Evolutionary conservation across 2,113 vertebrate species (phyloP).

Genomic region (Pandion haliaetus): DNA sequence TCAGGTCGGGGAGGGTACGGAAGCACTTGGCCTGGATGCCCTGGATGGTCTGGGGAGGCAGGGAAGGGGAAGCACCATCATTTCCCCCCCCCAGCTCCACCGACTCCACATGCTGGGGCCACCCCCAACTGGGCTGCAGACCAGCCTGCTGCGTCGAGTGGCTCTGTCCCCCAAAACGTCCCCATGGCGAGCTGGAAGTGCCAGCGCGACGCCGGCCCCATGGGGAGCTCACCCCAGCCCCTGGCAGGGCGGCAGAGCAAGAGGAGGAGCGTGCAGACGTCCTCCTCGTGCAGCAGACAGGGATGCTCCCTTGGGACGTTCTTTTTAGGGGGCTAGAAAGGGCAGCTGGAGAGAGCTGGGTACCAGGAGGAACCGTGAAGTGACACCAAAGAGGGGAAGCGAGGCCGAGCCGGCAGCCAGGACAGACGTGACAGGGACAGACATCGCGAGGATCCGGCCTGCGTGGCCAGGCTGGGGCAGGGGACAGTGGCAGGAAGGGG

Average conservation of each 20-base stretch:
- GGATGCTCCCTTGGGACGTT: not conserved
- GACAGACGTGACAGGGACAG: not conserved
- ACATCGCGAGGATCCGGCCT: rapidly evolving
- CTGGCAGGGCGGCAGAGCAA: not conserved
- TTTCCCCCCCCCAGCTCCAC: too few relatives aligned
- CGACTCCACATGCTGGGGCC: rapidly evolving
- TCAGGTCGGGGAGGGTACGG: constrained; percentile 80
- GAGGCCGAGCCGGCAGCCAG: rapidly evolving
- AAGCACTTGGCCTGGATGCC: constrained; percentile 87
- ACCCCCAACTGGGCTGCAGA: rapidly evolving
- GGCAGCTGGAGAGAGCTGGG: not conserved
- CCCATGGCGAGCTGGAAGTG: not conserved
- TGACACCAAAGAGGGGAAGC: not conserved
- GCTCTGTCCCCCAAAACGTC: not conserved
- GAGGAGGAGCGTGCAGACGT: not conserved
- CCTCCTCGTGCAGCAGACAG: not conserved
- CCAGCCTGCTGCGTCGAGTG: not conserved
- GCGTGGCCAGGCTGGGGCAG: not conserved
- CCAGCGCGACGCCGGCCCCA: not conserved
- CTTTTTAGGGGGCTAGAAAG: not conserved
- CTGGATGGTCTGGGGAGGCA: constrained; percentile 75
- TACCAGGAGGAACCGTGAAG: not conserved
- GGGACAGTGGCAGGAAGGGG: not conserved
- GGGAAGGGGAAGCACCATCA: not conserved
- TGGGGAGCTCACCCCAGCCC: not conserved